These are phyloP conservation scores for Patella depressa DNA, from an alignment of 2,888 invertebrate genomes.

Conservation along the genomic window DNA sequence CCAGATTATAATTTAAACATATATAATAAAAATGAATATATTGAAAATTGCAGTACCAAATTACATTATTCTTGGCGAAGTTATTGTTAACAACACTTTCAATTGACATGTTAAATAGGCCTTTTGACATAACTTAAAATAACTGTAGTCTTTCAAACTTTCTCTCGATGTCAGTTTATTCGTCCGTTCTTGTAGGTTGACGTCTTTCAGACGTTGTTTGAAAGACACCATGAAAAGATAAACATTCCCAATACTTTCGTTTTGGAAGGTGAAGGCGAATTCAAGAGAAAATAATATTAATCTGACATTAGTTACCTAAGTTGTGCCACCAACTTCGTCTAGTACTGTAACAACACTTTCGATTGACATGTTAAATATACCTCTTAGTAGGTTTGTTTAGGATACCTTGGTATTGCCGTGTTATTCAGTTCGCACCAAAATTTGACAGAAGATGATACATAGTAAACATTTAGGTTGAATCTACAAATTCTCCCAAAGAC, in stretches of 20 bases:
- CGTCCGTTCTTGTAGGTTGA: not conserved
- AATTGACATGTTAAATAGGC: constrained; percentile 2
- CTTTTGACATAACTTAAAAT: not conserved
- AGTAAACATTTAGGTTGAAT: too few species aligned
- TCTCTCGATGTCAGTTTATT: not conserved
- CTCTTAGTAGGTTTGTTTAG: not conserved
- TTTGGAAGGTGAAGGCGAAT: not conserved
- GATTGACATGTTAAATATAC: not conserved
- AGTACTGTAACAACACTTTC: not conserved
- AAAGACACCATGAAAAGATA: not conserved
- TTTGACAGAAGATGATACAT: too few species aligned
- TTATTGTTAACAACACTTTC: not conserved
- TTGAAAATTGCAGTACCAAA: too few species aligned
- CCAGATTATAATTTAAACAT: too few species aligned
- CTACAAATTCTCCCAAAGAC: too few species aligned
- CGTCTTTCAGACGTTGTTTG: not conserved
- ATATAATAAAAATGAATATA: too few species aligned
- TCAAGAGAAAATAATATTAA: not conserved
- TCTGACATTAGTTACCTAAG: constrained; percentile 1
- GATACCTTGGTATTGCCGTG: not conserved
- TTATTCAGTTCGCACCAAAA: too few species aligned
- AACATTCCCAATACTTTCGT: not conserved
- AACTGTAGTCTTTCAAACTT: not conserved
- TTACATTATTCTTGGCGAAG: too few species aligned
- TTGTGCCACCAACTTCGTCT: constrained; percentile 2